Evolutionary conservation across 1,140 invertebrate species (phyloP).

Genomic region (Chironomus tepperi): DNA sequence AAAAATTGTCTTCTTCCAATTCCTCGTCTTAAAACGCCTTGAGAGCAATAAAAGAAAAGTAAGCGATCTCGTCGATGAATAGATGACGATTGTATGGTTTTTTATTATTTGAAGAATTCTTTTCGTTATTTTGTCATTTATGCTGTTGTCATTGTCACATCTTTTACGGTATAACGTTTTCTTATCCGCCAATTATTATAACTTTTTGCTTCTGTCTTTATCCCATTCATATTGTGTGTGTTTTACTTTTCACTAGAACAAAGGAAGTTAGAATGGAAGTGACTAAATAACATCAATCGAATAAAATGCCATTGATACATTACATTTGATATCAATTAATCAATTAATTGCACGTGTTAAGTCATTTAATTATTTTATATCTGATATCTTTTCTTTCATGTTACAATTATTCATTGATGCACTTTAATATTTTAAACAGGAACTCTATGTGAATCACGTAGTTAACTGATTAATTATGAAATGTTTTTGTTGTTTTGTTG

Average conservation of each 20-base stretch:
- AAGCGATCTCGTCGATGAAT: background rate
- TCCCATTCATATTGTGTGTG: background rate
- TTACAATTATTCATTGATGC: background rate
- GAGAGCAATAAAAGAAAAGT: too few relatives aligned
- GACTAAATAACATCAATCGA: background rate
- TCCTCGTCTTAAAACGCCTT: too few relatives aligned
- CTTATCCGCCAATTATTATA: background rate
- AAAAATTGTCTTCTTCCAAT: too few relatives aligned
- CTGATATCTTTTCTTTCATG: background rate
- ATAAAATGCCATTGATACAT: background rate
- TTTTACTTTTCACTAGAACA: background rate
- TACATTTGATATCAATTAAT: background rate
- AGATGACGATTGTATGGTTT: background rate
- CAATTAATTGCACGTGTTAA: slow-evolving; percentile 13
- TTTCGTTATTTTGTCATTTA: background rate
- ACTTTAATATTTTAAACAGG: too few relatives aligned
- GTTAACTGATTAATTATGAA: background rate
- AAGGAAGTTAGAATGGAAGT: background rate
- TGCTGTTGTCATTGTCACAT: too few relatives aligned
- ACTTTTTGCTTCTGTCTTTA: background rate
- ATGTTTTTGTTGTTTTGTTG: background rate
- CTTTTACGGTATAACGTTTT: background rate
- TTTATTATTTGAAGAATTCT: slow-evolving; percentile 2
- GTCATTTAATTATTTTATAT: background rate
- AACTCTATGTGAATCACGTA: slow-evolving; percentile 4